Base-by-base conservation (phyloP, 2,888 invertebrate species). In the Lissonota sp. region DNA sequence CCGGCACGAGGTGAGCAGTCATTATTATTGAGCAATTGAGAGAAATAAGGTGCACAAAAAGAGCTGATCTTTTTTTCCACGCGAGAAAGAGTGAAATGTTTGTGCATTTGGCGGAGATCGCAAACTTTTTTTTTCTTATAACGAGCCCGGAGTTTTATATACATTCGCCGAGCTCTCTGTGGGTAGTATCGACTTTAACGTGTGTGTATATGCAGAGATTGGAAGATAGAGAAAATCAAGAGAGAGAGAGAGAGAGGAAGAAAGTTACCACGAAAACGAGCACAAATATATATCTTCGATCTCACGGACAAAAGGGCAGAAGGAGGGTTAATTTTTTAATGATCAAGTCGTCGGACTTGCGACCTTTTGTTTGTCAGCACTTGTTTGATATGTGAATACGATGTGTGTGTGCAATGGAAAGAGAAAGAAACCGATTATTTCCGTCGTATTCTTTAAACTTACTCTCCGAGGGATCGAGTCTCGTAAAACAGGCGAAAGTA, bases 401-500 rank as follows among this genome's bases (percentile, higher is more conserved):
- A 53, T 51, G 26, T 42, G 46, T 53, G 40, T 53, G 44, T 63
- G 73, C 72, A 67, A 80, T 80, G 67, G n/a, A n/a, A 80, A 76
- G 49, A 79, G 39, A 72, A 6, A 51, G 12, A 51, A 63, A 40
- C 37, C 26, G 70, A 67, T 80, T 76, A 72, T 72, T 73, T 75
- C 60, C 39, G 51, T 76, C 67, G 71, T 80, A 64, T 76, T 76
- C 51, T 71, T 72, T 58, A 16, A 81, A 64, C 42, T 42, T 66
- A 60, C n/a, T 37, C 53, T 77, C 46, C 69, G n/a, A n/a, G n/a
- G n/a, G 39, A 60, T 53, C 77, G 70, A 60, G n/a, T n/a, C 73
- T 77, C 80, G 80, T 81, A 70, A 81, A 81, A 81, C 58, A 66
- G 60, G 60, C 70, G 69, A 77, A 77, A 60, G 64, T 77, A 81